These are phyloP conservation scores for Solea senegalensis DNA, from an alignment of 2,113 vertebrate species.

Conservation along the genomic window DNA sequence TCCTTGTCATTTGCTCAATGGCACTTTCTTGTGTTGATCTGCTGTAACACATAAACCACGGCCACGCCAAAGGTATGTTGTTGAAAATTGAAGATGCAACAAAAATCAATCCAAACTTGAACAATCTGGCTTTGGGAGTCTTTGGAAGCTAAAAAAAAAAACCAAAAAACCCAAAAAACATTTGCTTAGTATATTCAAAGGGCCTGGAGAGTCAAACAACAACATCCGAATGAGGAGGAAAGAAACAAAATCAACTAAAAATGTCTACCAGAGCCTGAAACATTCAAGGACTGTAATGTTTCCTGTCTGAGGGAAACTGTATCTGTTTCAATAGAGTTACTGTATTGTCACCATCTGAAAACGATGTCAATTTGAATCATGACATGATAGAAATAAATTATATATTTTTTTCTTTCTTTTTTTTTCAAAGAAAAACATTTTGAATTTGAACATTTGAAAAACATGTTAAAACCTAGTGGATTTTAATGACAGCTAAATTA, in stretches of 20 bases:
- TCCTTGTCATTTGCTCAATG: slow-evolving; percentile 20
- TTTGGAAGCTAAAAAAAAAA: slow-evolving; percentile 21
- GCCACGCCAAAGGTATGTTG: background rate
- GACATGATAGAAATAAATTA: too few relatives aligned
- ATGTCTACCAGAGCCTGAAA: slow-evolving; percentile 13
- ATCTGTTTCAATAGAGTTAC: too few relatives aligned
- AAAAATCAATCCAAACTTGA: slow-evolving; percentile 8
- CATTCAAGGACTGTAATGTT: background rate
- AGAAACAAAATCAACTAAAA: slow-evolving; percentile 17
- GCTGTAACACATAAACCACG: background rate
- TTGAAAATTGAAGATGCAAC: background rate
- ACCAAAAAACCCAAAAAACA: background rate
- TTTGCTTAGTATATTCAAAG: slow-evolving; percentile 19
- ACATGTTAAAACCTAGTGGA: too few relatives aligned
- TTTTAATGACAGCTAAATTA: too few relatives aligned
- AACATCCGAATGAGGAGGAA: slow-evolving; percentile 13
- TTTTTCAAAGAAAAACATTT: too few relatives aligned
- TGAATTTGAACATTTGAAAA: too few relatives aligned
- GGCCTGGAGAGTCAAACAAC: slow-evolving; percentile 14
- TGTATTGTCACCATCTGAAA: too few relatives aligned
- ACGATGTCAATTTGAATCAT: too few relatives aligned
- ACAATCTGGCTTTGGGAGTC: slow-evolving; percentile 5
- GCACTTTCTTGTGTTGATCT: slow-evolving; percentile 49
- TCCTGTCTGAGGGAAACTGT: too few relatives aligned
- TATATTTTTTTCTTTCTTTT: too few relatives aligned